phyloP scores from a whole-genome alignment of 2,113 vertebrate genomes.

The Leucosticte australis region DNA sequence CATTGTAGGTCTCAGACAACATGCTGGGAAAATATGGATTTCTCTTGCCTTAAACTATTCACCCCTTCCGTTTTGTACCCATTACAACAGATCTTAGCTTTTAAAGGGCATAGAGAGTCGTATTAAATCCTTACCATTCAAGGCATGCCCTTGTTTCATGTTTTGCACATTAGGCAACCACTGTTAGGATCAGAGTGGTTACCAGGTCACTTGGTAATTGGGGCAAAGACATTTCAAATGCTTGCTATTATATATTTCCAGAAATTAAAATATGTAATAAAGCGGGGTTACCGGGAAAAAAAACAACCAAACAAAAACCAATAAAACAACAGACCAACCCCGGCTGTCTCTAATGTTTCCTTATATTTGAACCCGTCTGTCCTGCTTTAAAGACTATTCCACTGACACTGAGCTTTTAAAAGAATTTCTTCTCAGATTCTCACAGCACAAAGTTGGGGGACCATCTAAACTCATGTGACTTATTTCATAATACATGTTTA shows the following conservation, averaged over 20 bases:
- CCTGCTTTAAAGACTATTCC: neutral
- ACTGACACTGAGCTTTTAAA: neutral
- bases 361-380: neutral
- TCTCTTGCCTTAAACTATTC: constrained; percentile 3
- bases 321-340: neutral
- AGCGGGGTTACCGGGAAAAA: neutral
- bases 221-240: constrained; percentile 42
- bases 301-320: neutral
- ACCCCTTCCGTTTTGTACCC: neutral
- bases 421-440: neutral
- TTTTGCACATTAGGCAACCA: constrained; percentile 22
- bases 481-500: neutral
- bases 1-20: neutral
- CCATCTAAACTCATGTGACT: neutral
- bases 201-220: constrained; percentile 66
- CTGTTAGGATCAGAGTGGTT: constrained; percentile 27
- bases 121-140: constrained; percentile 22
- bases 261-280: constrained; percentile 42
- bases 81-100: constrained; percentile 29
- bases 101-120: neutral
- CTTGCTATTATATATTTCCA: constrained; percentile 7
- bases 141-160: neutral
- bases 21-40: neutral
- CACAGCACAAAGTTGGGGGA: neutral
- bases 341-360: neutral